Evolutionary conservation across 2,888 invertebrate genomes (phyloP), one percentile per base, ranked within the genome.

Genomic region (Oxycera nigricornis): DNA sequence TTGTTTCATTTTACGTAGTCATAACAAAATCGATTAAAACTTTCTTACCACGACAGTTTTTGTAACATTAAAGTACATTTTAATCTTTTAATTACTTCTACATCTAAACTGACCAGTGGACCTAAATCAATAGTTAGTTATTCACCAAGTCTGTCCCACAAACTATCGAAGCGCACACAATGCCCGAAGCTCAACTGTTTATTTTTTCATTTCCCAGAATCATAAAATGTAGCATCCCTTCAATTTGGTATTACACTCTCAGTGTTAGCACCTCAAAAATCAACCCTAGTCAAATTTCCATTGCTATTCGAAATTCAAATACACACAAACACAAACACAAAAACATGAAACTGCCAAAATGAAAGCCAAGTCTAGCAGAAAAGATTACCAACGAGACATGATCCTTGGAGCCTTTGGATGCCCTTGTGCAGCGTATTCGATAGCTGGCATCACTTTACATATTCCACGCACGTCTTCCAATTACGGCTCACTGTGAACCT

Each of bases 391-490:
- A 7, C 52, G 70, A 46, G 52, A 52, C 52, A 70, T 70, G 70
- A 70, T 70, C 70, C 70, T 31, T 55, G 52, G 52, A 70, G 70
- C 55, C 31, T 17, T 70, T 22, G 14, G 46, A 3, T 4, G 55
- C n/a, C 3, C 4, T n/a, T 9, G 55, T 55, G 24, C 55, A 1
- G 24, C 55, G 9, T 17, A 55, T 4, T n/a, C n/a, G n/a, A n/a
- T n/a, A n/a, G n/a, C n/a, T n/a, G n/a, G n/a, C n/a, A n/a, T n/a
- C n/a, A n/a, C n/a, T 70, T 70, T 55, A 70, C 70, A 70, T 70
- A 70, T 70, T 70, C 70, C 9, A 70, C 70, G 70, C 70, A 70
- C 70, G 70, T 70, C 70, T 70, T 70, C 70, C 70, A 70, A 70
- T 70, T 70, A 70, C 52, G 55, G 70, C 26, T 70, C 55, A 31